Evolutionary conservation across 2,888 invertebrate genomes (phyloP).

Genomic region (Sinodicranocentrus sp.): DNA sequence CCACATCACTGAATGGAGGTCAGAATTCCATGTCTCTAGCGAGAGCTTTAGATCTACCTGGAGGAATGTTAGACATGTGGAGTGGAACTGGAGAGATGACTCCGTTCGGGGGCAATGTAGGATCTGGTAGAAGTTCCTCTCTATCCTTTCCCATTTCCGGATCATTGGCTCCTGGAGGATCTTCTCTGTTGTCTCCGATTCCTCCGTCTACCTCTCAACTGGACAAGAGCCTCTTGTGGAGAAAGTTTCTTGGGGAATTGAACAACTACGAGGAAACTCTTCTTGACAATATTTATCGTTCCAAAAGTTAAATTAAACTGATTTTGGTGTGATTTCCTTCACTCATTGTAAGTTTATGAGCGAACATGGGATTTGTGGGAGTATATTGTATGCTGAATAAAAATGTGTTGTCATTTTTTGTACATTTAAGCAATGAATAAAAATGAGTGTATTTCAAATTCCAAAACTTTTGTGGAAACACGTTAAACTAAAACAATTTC

Average conservation of each 20-base stretch:
- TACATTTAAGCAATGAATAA: too few species aligned
- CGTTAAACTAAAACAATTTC: too few species aligned
- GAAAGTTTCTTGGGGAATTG: constrained; percentile 40
- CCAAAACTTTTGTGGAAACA: too few species aligned
- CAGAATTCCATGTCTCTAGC: background rate
- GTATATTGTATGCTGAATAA: too few species aligned
- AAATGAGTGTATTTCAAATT: too few species aligned
- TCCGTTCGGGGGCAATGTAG: background rate
- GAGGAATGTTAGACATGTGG: constrained; percentile 35
- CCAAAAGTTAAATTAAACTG: constrained; percentile 33
- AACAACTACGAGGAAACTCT: constrained; percentile 40
- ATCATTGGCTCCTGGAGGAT: background rate
- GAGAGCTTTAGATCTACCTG: background rate
- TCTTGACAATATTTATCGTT: constrained; percentile 36
- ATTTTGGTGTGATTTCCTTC: too few species aligned
- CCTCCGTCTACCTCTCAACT: constrained; percentile 5
- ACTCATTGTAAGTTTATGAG: too few species aligned
- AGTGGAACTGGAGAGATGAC: background rate
- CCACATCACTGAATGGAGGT: background rate
- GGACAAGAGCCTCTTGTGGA: constrained; percentile 47
- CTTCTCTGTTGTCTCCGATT: constrained; percentile 33
- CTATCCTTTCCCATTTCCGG: background rate
- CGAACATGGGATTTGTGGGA: too few species aligned
- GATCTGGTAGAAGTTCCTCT: too few species aligned
- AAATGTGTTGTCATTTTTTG: too few species aligned